These are phyloP conservation scores for Ornithorhynchus anatinus DNA, from an alignment of 2,113 vertebrate species.

Conservation along the genomic window DNA sequence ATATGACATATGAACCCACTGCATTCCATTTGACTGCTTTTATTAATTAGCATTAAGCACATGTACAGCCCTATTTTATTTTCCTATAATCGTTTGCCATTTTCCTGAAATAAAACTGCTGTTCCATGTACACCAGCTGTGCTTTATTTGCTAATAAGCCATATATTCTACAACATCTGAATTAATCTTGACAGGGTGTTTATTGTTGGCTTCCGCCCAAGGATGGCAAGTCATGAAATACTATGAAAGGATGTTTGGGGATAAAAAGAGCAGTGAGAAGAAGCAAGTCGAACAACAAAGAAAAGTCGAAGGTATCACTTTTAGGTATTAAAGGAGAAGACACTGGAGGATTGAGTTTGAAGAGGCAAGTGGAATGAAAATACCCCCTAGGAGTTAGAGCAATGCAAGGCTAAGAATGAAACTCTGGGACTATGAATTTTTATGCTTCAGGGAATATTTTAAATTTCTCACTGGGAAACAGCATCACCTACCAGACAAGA, in stretches of 20 bases:
- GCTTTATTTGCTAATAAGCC: background rate
- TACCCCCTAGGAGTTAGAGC: too few relatives aligned
- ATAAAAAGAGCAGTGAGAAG: background rate
- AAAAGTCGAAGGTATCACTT: too few relatives aligned
- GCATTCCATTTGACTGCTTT: too few relatives aligned
- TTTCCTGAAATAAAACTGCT: background rate
- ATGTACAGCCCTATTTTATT: background rate
- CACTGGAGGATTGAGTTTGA: too few relatives aligned
- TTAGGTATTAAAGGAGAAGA: too few relatives aligned
- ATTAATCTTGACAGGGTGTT: background rate
- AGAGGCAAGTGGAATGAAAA: too few relatives aligned
- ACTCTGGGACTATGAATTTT: too few relatives aligned
- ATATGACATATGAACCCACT: too few relatives aligned
- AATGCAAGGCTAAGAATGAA: too few relatives aligned
- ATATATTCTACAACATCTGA: background rate
- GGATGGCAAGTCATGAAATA: background rate
- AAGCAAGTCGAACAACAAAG: background rate
- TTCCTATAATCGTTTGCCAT: background rate
- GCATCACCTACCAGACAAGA: too few relatives aligned
- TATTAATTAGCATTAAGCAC: conserved; percentile 4
- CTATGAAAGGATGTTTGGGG: background rate
- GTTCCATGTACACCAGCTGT: background rate
- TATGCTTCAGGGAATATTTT: too few relatives aligned
- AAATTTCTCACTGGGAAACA: too few relatives aligned
- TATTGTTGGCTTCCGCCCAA: background rate